phyloP scores from a whole-genome alignment of 2,797 vertebrate genomes.

The Benthosema pterotum region DNA sequence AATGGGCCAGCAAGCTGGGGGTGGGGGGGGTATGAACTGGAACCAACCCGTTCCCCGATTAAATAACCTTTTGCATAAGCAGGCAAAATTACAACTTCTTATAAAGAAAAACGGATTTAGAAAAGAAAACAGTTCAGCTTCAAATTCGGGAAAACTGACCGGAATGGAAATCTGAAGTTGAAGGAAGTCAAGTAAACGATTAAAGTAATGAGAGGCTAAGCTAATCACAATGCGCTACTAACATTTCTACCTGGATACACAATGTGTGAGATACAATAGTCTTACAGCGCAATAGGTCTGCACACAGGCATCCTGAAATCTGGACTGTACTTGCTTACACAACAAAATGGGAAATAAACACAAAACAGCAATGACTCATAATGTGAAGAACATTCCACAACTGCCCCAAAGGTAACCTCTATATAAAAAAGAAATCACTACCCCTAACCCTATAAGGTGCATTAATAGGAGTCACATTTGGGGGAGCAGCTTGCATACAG shows the following conservation, averaged over 20 bases:
- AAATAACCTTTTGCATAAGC: slow-evolving; percentile 79
- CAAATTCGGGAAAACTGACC: slow-evolving; percentile 48
- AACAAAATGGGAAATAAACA: not conserved
- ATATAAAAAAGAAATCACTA: slow-evolving; percentile 42
- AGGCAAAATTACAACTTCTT: slow-evolving; percentile 78
- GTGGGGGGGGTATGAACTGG: slow-evolving; percentile 57
- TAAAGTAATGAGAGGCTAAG: too few relatives aligned
- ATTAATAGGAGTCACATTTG: slow-evolving; percentile 52
- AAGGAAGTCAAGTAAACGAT: slow-evolving; percentile 7
- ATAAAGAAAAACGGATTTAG: slow-evolving; percentile 73
- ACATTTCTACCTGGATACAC: slow-evolving; percentile 34
- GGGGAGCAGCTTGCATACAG: slow-evolving; percentile 8
- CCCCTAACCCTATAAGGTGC: slow-evolving; percentile 67
- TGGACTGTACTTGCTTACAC: slow-evolving; percentile 1
- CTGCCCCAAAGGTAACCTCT: slow-evolving; percentile 47
- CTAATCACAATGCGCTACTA: slow-evolving; percentile 20
- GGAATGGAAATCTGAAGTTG: slow-evolving; percentile 27
- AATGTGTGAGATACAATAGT: slow-evolving; percentile 28
- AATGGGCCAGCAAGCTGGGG: slow-evolving; percentile 55
- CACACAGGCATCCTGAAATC: not conserved
- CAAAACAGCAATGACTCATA: not conserved
- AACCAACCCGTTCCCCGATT: slow-evolving; percentile 79
- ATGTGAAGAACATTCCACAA: not conserved
- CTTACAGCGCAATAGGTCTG: slow-evolving; percentile 5
- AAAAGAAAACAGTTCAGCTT: slow-evolving; percentile 67